A percentile compares a stretch with the other conserved stretches of the same genome.
Conservation (phyloP, 2,797 vertebrate genomes). For the Falco concolor region DNA sequence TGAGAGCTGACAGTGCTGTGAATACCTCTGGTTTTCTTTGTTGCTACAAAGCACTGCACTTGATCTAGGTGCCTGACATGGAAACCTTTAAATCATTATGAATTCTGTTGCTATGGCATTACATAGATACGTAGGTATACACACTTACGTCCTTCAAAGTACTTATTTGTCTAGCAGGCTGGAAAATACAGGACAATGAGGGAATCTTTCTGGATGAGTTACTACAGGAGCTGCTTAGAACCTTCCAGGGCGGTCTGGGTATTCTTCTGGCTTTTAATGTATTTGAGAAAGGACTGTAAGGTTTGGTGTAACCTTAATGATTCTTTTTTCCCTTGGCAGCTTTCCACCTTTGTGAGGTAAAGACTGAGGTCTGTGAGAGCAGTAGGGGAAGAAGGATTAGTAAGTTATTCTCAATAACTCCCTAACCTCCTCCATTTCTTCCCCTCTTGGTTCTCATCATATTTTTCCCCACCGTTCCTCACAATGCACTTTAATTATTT, state of each 20-base stretch:
- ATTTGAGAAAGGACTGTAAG: not conserved
- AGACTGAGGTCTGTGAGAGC: not conserved
- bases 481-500: slow-evolving; percentile 37
- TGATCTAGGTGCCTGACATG: not conserved
- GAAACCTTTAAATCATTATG: not conserved
- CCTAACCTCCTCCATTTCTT: slow-evolving; percentile 18
- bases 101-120: not conserved
- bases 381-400: not conserved
- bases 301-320: not conserved
- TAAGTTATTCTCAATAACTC: not conserved
- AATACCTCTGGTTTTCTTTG: not conserved
- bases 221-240: not conserved
- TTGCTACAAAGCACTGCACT: not conserved
- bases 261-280: not conserved
- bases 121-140: not conserved
- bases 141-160: not conserved
- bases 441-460: not conserved
- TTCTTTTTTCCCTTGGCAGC: slow-evolving; percentile 28
- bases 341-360: slow-evolving; percentile 39
- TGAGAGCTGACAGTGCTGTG: not conserved
- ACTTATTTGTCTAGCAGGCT: slow-evolving; percentile 14
- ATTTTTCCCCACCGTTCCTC: slow-evolving; percentile 1
- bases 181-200: slow-evolving; percentile 43
- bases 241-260: not conserved
- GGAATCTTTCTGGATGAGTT: slow-evolving; percentile 59